Base-by-base conservation (phyloP, 2,113 vertebrate genomes). In the Anolis carolinensis region DNA sequence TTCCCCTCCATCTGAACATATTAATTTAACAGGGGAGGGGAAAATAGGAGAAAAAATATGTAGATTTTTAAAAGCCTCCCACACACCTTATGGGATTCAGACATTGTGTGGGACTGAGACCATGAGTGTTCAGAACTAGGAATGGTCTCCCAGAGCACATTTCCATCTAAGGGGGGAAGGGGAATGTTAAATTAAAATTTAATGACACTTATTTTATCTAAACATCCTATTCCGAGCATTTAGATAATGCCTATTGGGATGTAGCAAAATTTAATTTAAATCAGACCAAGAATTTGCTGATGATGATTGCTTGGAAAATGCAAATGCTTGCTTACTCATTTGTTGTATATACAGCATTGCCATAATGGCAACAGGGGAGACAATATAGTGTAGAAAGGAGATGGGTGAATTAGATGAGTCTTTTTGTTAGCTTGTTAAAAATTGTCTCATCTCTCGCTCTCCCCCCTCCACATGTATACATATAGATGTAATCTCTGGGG, bases 81-180 rank as follows among this genome's bases (percentile, higher is more conserved):
- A 96, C 96, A 32, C 87, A 96, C 96, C 96, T 96, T 96, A 96
- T 97, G 96, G 95, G 95, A 96, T 95, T 96, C 94, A 96, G 95
- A 96, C 95, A 92, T 80, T 92, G 93, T 93, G 96, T 96, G 95
- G 96, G 95, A 88, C 93, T 94, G 87, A 93, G 95, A 95, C 95
- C 93, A 95, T 48, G 85, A 94, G 91, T 94, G 89, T 94, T 95
- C 96, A 90, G 90, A 48, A 65, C 59, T 92, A 93, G 95, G 93
- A 92, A 92, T 95, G 92, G 91, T 95, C 93, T 95, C 86, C 89
- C 93, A 92, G 92, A 95, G 88, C 92, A 92, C 87, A 92, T 94
- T 95, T 92, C 89, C 62, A 91, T 91, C 86, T 87, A 86, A 90
- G 16, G 36, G 55, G 27, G 36, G 21, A 21, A 7, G 4, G 82